Percentiles rank a stretch among this genome's conserved stretches.
phyloP scores from a whole-genome alignment of 2,888 invertebrate species.

The Drosophila formosana region DNA sequence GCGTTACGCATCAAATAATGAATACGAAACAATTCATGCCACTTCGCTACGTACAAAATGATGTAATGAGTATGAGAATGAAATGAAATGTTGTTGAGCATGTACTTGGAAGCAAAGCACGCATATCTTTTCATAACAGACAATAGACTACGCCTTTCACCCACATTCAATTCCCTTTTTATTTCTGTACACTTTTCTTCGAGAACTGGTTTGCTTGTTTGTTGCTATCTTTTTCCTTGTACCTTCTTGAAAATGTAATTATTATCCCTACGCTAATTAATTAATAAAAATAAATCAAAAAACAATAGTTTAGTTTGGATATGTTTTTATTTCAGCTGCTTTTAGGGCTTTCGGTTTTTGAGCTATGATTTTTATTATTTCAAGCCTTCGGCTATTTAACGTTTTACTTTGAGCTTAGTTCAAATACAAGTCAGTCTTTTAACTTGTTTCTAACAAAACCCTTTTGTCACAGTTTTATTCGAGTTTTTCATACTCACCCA shows the following conservation, averaged over 20 bases:
- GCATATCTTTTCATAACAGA: slow-evolving; percentile 21
- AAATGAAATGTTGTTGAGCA: slow-evolving; percentile 26
- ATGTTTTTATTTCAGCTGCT: neutral
- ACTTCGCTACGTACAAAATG: slow-evolving; percentile 18
- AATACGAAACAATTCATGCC: slow-evolving; percentile 5
- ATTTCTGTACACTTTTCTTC: slow-evolving; percentile 10
- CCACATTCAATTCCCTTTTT: neutral
- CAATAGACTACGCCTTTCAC: neutral
- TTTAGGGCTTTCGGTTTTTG: too few species aligned
- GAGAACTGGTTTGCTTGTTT: slow-evolving; percentile 9
- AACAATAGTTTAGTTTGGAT: neutral
- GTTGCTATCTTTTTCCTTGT: slow-evolving; percentile 12
- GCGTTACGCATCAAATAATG: slow-evolving; percentile 1
- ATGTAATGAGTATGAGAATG: slow-evolving; percentile 23
- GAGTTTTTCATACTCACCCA: too few species aligned
- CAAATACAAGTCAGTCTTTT: too few species aligned
- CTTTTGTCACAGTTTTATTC: too few species aligned
- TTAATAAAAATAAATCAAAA: slow-evolving; percentile 20
- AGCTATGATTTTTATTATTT: too few species aligned
- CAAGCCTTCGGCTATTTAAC: too few species aligned
- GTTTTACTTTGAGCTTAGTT: too few species aligned
- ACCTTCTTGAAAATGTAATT: slow-evolving; percentile 24
- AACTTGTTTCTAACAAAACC: too few species aligned
- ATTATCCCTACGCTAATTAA: slow-evolving; percentile 27
- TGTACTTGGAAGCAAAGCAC: slow-evolving; percentile 8